Conservation (phyloP, 2,797 vertebrate species). For the Scomberomorus guttatus region DNA sequence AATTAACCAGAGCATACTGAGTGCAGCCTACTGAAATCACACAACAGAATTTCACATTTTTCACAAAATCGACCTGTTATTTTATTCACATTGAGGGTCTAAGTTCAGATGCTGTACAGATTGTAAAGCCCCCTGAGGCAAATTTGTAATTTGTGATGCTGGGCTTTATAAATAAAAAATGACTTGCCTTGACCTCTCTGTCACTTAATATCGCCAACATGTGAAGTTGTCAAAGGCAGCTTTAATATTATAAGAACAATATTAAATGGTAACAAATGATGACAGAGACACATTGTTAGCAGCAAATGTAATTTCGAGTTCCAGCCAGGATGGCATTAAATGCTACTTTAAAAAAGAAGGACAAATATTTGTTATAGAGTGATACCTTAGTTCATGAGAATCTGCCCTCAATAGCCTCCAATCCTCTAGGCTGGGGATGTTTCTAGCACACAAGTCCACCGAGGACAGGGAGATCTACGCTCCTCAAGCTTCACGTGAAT, state of each 20-base stretch:
- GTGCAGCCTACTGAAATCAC: not conserved
- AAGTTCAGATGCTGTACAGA: too few species aligned
- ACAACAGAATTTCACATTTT: not conserved
- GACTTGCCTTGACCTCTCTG: too few species aligned
- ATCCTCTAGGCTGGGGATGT: not conserved
- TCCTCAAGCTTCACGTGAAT: not conserved
- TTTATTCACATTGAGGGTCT: too few species aligned
- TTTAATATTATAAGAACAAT: not conserved
- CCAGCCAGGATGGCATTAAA: not conserved
- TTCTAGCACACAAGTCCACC: not conserved
- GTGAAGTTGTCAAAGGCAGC: not conserved
- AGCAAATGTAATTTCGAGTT: not conserved
- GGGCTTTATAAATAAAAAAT: too few species aligned
- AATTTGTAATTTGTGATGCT: too few species aligned
- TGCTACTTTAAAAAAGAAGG: not conserved
- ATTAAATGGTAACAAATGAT: not conserved
- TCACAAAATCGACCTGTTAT: too few species aligned
- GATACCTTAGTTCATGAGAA: not conserved
- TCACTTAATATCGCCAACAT: too few species aligned
- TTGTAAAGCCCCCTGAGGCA: too few species aligned
- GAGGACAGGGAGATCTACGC: not conserved
- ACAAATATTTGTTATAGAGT: not conserved
- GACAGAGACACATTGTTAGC: not conserved
- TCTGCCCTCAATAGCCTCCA: not conserved
- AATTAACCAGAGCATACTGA: not conserved